phyloP scores from a whole-genome alignment of 2,888 invertebrate genomes.

The Idaea dimidiata region DNA sequence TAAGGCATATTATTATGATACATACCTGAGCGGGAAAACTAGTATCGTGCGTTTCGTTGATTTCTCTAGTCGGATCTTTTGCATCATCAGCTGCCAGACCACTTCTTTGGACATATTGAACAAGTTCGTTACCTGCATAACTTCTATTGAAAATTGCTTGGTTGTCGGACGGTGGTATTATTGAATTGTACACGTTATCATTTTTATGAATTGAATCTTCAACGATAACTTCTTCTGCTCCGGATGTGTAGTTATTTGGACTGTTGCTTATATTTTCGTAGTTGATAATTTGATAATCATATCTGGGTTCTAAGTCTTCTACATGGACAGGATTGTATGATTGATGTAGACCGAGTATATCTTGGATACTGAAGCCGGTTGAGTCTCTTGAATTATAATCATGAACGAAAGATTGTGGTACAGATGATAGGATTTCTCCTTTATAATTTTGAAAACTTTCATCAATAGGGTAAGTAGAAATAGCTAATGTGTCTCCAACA shows the following conservation, averaged over 20 bases:
- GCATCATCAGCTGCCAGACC: constrained; percentile 46
- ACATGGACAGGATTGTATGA: constrained; percentile 45
- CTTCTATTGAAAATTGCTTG: constrained; percentile 56
- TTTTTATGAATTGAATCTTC: constrained; percentile 51
- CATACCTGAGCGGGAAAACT: constrained; percentile 47
- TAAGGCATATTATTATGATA: constrained; percentile 35
- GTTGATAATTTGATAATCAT: constrained; percentile 62
- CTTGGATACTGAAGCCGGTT: constrained; percentile 73
- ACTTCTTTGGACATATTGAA: constrained; percentile 55
- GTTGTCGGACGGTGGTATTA: constrained; percentile 43
- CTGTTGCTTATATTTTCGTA: constrained; percentile 69
- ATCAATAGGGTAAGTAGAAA: constrained; percentile 49
- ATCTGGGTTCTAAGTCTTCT: constrained; percentile 58
- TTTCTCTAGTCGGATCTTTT: constrained; percentile 57
- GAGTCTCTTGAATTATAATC: constrained; percentile 77
- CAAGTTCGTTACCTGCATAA: constrained; percentile 55
- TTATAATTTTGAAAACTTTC: constrained; percentile 56
- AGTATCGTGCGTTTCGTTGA: constrained; percentile 51
- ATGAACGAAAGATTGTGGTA: constrained; percentile 59
- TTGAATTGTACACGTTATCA: constrained; percentile 41
- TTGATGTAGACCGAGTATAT: constrained; percentile 71
- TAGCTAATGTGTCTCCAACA: constrained; percentile 68
- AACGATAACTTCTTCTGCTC: constrained; percentile 51
- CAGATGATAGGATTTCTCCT: constrained; percentile 52
- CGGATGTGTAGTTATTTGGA: constrained; percentile 60